Base-by-base conservation (phyloP, 2,113 vertebrate genomes). In the Pelodiscus sinensis region DNA sequence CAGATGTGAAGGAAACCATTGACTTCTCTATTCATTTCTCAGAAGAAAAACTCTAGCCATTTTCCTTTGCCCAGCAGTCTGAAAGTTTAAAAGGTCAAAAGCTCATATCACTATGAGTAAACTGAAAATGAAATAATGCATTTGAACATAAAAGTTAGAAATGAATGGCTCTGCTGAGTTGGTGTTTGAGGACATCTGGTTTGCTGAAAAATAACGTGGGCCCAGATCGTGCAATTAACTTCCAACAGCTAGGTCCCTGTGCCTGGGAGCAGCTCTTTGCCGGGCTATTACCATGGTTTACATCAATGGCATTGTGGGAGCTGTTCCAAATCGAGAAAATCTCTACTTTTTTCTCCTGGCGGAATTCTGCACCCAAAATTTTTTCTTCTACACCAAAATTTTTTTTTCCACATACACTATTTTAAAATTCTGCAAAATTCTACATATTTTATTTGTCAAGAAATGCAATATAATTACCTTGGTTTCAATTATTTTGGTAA, bases 211-310 rank as follows among this genome's bases (percentile, higher is more conserved):
- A 31, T 31, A 79, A 22, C 10, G 11, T 8, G 9, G 31, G 6
- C 35, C 71, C 12, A n/a, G 18, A 90, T 60, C 62, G 82, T 88
- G 82, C 38, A 56, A 71, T 68, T 21, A 35, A 0, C n/a, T 38
- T 21, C 71, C 19, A 22, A 9, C 44, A 79, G 2, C 6, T 12
- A 50, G 81, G 22, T 82, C 22, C n/a, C 1, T 3, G 0, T 50
- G 19, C 31, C 44, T 95, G 87, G 25, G 50, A 75, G 84, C 77
- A 44, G n/a, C 52, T 77, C 25, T 29, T 62, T 62, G 14, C 27
- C 24, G 29, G 27, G 56, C 9, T 27, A 7, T 79, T 19, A 77
- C 54, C 16, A 81, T 27, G 55, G 4, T 85, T 75, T 88, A 65
- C 11, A 52, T 21, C 77, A 2, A 9, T 68, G 25, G 51, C 22